A percentile compares a stretch with the other conserved stretches of the same genome.
phyloP scores from a whole-genome alignment of 2,113 vertebrate genomes.

The Seriola dumerili region DNA sequence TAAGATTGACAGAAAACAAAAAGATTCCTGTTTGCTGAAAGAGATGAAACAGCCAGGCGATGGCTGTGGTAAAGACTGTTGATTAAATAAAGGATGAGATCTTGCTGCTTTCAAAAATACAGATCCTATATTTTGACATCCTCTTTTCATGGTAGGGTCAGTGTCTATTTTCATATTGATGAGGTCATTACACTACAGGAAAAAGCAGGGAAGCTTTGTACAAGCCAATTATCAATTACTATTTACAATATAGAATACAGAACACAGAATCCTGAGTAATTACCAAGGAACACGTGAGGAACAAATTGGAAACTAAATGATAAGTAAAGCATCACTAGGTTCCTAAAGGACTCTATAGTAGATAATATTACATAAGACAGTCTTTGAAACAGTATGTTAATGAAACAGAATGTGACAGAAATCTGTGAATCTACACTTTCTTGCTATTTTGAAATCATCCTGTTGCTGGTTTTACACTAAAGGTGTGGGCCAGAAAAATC shows the following conservation, averaged over 20 bases:
- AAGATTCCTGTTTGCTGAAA: constrained; percentile 13
- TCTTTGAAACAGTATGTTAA: neutral
- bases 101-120: constrained; percentile 31
- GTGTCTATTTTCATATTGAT: constrained; percentile 52
- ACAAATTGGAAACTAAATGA: too few relatives aligned
- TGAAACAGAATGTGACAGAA: neutral
- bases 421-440: neutral
- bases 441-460: neutral
- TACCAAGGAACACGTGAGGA: too few relatives aligned
- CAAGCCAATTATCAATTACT: neutral
- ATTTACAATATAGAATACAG: neutral
- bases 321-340: neutral
- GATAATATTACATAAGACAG: neutral
- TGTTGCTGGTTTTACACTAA: neutral
- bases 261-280: neutral
- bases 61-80: constrained; percentile 38
- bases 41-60: constrained; percentile 20
- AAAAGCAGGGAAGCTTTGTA: neutral
- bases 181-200: constrained; percentile 38
- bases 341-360: neutral
- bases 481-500: too few relatives aligned
- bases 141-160: constrained; percentile 24
- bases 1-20: constrained; percentile 25
- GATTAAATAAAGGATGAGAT: constrained; percentile 42
- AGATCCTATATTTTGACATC: constrained; percentile 46